These are phyloP conservation scores for Cephus cinctus DNA, from an alignment of 1,140 invertebrate genomes.

Conservation along the genomic window DNA sequence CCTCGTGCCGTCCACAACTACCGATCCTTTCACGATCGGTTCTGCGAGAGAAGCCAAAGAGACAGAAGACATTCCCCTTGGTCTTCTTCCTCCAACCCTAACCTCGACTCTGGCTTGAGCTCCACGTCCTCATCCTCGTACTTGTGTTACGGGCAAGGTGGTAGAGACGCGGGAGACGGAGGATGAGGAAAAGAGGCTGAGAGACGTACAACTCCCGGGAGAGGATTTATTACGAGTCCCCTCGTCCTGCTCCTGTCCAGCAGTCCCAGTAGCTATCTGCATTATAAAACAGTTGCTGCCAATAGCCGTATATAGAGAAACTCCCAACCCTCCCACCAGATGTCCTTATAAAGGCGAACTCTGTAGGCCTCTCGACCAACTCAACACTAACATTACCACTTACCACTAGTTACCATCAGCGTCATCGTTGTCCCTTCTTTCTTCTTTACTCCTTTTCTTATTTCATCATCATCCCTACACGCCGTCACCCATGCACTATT, in stretches of 20 bases:
- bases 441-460: no score
- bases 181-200: slow-evolving; percentile 24
- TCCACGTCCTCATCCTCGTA: slow-evolving; percentile 11
- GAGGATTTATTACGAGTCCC: slow-evolving; percentile 48
- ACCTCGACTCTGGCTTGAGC: not conserved
- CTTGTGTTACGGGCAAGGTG: not conserved
- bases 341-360: no score
- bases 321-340: slow-evolving; percentile 9
- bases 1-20: no score
- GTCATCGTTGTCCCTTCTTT: no score
- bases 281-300: slow-evolving; percentile 50
- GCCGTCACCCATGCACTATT: no score
- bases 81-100: not conserved
- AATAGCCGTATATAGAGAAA: slow-evolving; percentile 46
- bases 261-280: slow-evolving; percentile 31
- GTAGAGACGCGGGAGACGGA: not conserved
- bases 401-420: no score
- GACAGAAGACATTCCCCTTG: no score
- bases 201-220: slow-evolving; percentile 41
- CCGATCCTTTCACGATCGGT: no score
- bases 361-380: no score
- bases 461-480: no score
- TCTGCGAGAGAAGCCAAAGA: no score
- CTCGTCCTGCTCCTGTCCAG: slow-evolving; percentile 26
- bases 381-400: no score